A percentile compares a stretch with the other conserved stretches of the same genome.
phyloP scores from a whole-genome alignment of 1,140 invertebrate genomes.

The Trinorchestia longiramus region DNA sequence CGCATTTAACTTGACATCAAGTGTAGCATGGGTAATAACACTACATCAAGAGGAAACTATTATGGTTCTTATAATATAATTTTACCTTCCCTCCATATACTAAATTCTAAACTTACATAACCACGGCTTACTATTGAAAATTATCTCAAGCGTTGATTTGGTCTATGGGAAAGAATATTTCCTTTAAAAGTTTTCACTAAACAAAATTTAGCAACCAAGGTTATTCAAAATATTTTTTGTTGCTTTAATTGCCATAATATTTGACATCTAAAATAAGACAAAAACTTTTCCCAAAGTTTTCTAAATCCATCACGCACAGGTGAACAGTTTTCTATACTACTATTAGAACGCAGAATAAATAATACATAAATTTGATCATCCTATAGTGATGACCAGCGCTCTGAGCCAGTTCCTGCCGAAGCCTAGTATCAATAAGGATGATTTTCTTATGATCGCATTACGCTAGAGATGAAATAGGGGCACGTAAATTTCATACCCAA shows the following conservation, averaged over 20 bases:
- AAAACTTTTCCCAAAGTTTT: neutral
- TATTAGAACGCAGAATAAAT: neutral
- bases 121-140: neutral
- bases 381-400: neutral
- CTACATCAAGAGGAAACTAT: too few relatives aligned
- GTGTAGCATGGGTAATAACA: too few relatives aligned
- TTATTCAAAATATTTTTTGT: neutral
- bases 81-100: too few relatives aligned
- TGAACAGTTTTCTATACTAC: neutral
- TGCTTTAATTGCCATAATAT: neutral
- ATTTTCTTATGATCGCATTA: neutral
- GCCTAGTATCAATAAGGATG: neutral
- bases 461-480: neutral
- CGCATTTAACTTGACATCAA: too few relatives aligned
- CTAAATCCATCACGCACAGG: neutral
- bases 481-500: neutral
- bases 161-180: too few relatives aligned
- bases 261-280: neutral
- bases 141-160: neutral
- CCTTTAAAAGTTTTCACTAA: too few relatives aligned
- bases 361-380: too few relatives aligned
- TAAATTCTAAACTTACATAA: too few relatives aligned
- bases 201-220: neutral
- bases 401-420: neutral
- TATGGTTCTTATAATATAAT: too few relatives aligned